Evolutionary conservation across 2,888 invertebrate genomes (phyloP).

Genomic region (Lycaena phlaeas): DNA sequence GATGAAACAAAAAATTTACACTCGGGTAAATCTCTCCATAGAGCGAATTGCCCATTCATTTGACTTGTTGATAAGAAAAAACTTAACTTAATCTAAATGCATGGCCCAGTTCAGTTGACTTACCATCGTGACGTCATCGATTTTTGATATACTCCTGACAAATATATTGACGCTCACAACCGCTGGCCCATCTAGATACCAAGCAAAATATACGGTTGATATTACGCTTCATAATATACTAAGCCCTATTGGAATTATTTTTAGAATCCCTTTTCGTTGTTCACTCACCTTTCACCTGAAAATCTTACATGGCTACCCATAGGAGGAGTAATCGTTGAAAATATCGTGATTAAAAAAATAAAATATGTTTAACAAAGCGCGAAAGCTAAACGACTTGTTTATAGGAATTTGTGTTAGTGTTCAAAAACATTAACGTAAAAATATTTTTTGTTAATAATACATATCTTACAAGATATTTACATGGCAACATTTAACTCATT

Average conservation of each 20-base stretch:
- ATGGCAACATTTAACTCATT: too few relatives aligned
- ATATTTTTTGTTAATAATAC: too few relatives aligned
- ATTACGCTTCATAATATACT: slow-evolving; percentile 39
- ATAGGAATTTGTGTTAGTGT: slow-evolving; percentile 70
- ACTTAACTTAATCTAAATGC: slow-evolving; percentile 49
- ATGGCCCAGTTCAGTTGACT: slow-evolving; percentile 74
- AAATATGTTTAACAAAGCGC: slow-evolving; percentile 32
- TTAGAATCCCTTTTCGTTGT: slow-evolving; percentile 23
- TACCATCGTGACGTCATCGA: slow-evolving; percentile 99
- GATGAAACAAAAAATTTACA: slow-evolving; percentile 34
- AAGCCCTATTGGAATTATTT: slow-evolving; percentile 40
- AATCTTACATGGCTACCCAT: slow-evolving; percentile 21
- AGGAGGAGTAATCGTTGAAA: slow-evolving; percentile 22
- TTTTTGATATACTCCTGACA: slow-evolving; percentile 99
- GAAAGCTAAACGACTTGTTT: slow-evolving; percentile 43
- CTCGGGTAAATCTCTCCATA: slow-evolving; percentile 58
- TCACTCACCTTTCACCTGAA: slow-evolving; percentile 42
- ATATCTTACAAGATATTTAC: too few relatives aligned
- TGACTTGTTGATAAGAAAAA: slow-evolving; percentile 56
- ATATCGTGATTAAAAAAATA: slow-evolving; percentile 25
- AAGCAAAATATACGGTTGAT: slow-evolving; percentile 64
- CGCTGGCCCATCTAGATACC: slow-evolving; percentile 89
- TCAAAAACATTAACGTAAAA: slow-evolving; percentile 14
- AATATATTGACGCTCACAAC: slow-evolving; percentile 98
- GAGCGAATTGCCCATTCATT: slow-evolving; percentile 69